Base-by-base conservation (phyloP, 1,140 invertebrate species). In the Liolophura sinensis region DNA sequence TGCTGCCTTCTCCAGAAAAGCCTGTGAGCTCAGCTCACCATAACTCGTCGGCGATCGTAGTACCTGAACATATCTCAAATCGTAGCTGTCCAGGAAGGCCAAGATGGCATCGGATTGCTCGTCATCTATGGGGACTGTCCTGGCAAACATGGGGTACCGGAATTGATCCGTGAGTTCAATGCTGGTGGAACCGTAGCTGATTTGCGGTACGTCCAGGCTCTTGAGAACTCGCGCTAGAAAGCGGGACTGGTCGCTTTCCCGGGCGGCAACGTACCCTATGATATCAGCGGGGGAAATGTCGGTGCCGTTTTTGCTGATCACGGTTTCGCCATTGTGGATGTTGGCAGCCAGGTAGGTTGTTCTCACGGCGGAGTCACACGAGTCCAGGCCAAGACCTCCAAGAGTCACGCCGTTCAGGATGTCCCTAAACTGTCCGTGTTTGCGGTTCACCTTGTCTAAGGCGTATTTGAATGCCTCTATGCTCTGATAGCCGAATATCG, bases 121-220 rank as follows among this genome's bases (percentile, higher is more conserved):
- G 74, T 89, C 89, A 84, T 94, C 92, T 0, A 90, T 90, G 22
- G 92, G 92, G 24, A 93, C 92, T 1, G 93, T 92, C 6, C 92
- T 87, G 68, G 92, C 83, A 85, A 93, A 94, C 72, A 90, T 92
- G 51, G 89, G 89, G 82, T 90, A 94, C 68, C 90, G 85, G 64
- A 87, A 88, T 78, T 91, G 90, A 78, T 92, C 90, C 54, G 89
- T 90, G 31, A 94, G 84, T 78, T 91, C 90, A 60, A 86, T 87
- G 22, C 89, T 90, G 4, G 92, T 93, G 4, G 92, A 89, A 1
- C 90, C 92, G 82, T 92, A 93, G 40, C 91, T 91, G 73, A 93
- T 91, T 82, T 92, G 91, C 0, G 91, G 91, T 62, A 92, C 91
- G 69, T 90, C 87, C 73, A 92, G 90, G 0, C 91, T 62, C 27